Evolutionary conservation across 2,797 vertebrate species (phyloP), one percentile per base, ranked within the genome.

Genomic region (Alca torda): DNA sequence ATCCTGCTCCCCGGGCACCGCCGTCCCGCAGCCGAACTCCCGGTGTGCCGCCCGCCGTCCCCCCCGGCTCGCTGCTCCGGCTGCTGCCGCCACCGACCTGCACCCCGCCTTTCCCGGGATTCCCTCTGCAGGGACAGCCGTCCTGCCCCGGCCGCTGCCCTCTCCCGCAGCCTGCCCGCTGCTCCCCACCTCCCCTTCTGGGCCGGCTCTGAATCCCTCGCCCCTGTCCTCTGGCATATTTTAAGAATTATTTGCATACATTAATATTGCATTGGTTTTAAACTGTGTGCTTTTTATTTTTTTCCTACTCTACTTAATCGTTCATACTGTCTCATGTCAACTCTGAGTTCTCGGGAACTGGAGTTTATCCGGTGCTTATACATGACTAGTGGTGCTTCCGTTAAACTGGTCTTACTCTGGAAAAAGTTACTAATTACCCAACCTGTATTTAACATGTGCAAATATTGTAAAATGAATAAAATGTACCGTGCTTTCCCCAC

Each of bases 61-160:
- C 5, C 5, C 1, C 1, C 2, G 3, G 11, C 41, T 25, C 59
- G 3, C 30, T 19, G 10, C 3, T 33, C 53, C 21, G 8, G 21
- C 33, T 35, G 31, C 53, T 16, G 9, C 23, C 1, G 1, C 19
- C 5, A 4, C n/a, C 37, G 60, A 16, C 43, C 53, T 35, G 54
- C 24, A 0, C 21, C 30, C 30, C 20, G 17, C 16, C 51, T 70
- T 48, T n/a, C 60, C 1, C 10, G 37, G 61, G 26, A 39, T 70
- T 51, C 63, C 67, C 33, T 31, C 18, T 13, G 23, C 2, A 18
- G 35, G 59, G 35, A 61, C 51, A 35, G 54, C 37, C 31, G 0
- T 2, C n/a, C 21, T 8, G 0, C 1, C 3, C 1, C 1, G 17
- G 59, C 46, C 17, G 28, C 67, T 24, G 61, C 61, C 19, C 21